Evolutionary conservation across 1,140 invertebrate species (phyloP), one percentile per base, ranked within the genome.

Genomic region (Tetragnatha versicolor): DNA sequence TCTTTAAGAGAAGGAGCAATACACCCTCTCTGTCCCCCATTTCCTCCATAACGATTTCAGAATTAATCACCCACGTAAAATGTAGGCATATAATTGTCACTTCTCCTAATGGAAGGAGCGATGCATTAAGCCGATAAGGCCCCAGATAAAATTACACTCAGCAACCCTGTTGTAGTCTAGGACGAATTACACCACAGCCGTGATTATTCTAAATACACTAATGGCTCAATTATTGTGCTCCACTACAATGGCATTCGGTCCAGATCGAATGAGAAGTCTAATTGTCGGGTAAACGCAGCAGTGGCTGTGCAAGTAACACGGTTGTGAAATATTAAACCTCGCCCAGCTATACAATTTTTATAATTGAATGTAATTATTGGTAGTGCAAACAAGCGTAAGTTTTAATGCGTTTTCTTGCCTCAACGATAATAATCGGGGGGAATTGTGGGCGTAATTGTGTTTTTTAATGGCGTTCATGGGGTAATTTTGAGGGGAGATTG

Each of bases 11-110:
- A n/a, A n/a, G n/a, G n/a, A n/a, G n/a, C n/a, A n/a, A n/a, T n/a
- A n/a, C n/a, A n/a, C n/a, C n/a, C n/a, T n/a, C n/a, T n/a, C n/a
- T n/a, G n/a, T 65, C 61, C 55, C 31, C 29, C 68, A 37, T 55
- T 70, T 70, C 68, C 68, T 70, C 37, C 39, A 33, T 25, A 35
- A 70, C 55, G 27, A 35, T 70, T 39, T 35, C 47, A 53, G n/a
- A 53, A 25, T 20, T 55, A 70, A 55, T 70, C 47, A 27, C 1
- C 12, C 49, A 70, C 33, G 25, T 60, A 73, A 73, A 29, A 55
- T 35, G 49, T 27, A n/a, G 14, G 37, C 42, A 45, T 60, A 60
- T 73, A 73, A 73, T 73, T 73, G 69, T 73, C 53, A 73, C 69
- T 73, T 73, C 39, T 27, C 35, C 33, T 73, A 73, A 73, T 73